Evolutionary conservation across 2,888 invertebrate species (phyloP).

Genomic region (Tineola bisselliella): DNA sequence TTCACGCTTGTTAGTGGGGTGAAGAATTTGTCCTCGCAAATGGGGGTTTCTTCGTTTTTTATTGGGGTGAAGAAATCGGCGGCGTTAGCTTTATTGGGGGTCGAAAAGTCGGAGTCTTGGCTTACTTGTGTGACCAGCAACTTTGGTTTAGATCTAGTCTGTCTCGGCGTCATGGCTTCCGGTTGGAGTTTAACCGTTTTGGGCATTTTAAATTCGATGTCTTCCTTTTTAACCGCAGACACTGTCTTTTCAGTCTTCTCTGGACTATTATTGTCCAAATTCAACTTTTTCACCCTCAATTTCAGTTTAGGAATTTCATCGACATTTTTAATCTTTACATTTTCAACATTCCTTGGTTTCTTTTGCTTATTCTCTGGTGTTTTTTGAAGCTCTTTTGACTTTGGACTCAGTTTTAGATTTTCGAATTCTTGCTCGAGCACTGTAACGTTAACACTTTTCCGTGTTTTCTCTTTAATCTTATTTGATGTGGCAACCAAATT

Average conservation of each 20-base stretch:
- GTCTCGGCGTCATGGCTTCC: constrained; percentile 39
- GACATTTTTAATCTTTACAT: constrained; percentile 18
- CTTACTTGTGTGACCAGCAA: constrained; percentile 24
- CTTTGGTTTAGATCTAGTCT: constrained; percentile 23
- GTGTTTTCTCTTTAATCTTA: constrained; percentile 22
- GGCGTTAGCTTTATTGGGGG: constrained; percentile 20
- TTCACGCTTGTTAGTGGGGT: constrained; percentile 42
- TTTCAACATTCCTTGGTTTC: constrained; percentile 20
- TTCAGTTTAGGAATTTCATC: constrained; percentile 43
- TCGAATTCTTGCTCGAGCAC: constrained; percentile 33
- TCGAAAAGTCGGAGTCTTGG: constrained; percentile 19
- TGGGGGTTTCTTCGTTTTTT: constrained; percentile 21
- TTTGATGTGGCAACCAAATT: constrained; percentile 40
- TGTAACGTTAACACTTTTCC: constrained; percentile 18
- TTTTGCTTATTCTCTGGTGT: constrained; percentile 32
- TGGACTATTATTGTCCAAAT: constrained; percentile 33
- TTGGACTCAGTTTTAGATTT: constrained; percentile 28
- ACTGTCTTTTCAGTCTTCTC: constrained; percentile 18
- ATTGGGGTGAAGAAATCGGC: constrained; percentile 36
- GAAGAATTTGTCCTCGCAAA: constrained; percentile 35
- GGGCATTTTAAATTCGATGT: constrained; percentile 39
- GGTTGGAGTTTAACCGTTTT: constrained; percentile 29
- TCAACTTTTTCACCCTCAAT: constrained; percentile 36
- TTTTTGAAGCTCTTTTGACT: constrained; percentile 21
- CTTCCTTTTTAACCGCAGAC: constrained; percentile 18